Evolutionary conservation across 2,113 vertebrate genomes (phyloP).

Genomic region (Muscicapa adusta): DNA sequence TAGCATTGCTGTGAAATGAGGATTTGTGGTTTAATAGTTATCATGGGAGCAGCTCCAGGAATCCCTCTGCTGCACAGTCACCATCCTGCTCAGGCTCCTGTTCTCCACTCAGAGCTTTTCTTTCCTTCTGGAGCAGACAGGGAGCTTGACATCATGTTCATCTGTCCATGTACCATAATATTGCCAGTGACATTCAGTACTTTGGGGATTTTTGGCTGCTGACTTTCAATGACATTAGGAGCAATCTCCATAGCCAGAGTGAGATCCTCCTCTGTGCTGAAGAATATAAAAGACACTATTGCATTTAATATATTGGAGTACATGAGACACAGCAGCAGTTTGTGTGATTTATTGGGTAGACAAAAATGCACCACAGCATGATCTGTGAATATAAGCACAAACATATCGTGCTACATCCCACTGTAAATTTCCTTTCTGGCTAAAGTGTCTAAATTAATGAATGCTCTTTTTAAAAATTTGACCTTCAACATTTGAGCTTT

Average conservation of each 20-base stretch:
- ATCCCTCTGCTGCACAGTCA: neutral
- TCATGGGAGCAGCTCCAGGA: neutral
- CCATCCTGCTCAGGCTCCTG: neutral
- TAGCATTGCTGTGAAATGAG: neutral
- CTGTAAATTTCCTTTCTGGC: neutral
- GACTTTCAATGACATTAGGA: slow-evolving; percentile 43
- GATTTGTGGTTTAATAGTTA: neutral
- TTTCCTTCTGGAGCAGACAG: neutral
- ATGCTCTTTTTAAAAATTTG: neutral
- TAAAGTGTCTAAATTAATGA: neutral
- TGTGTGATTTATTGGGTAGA: neutral
- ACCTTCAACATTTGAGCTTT: neutral
- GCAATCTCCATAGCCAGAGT: slow-evolving; percentile 4
- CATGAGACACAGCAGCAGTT: neutral
- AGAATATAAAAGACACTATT: neutral
- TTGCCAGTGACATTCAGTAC: neutral
- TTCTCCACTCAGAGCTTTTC: neutral
- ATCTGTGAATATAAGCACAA: neutral
- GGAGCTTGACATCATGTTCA: neutral
- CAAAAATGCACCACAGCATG: neutral
- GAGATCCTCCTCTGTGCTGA: slow-evolving; percentile 1
- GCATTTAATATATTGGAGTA: neutral
- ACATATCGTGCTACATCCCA: neutral
- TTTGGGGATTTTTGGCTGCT: slow-evolving; percentile 1
- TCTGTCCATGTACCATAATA: neutral